Percentiles rank a stretch among this genome's conserved stretches.
Conservation (phyloP, 2,113 vertebrate genomes). For the Mastomys coucha region DNA sequence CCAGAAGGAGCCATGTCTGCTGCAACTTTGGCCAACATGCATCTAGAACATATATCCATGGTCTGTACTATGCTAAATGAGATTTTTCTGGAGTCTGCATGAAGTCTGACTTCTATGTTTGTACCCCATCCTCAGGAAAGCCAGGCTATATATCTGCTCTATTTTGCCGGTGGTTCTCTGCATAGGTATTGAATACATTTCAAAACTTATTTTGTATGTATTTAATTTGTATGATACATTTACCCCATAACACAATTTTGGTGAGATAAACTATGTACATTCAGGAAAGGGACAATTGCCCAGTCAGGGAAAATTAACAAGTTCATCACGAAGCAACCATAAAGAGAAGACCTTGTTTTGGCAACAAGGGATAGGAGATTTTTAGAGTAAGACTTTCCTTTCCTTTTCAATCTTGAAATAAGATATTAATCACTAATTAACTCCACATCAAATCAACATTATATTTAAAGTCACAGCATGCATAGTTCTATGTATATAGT, state of each 20-base stretch:
- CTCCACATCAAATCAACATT: conserved; percentile 37
- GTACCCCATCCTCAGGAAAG: not conserved
- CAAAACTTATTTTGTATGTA: not conserved
- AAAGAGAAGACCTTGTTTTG: not conserved
- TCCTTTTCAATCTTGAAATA: not conserved
- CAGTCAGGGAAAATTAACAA: not conserved
- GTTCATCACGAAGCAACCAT: not conserved
- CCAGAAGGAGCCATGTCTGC: not conserved
- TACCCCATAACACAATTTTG: not conserved
- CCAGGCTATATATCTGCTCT: not conserved
- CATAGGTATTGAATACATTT: not conserved
- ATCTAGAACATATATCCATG: not conserved
- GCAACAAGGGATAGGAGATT: not conserved
- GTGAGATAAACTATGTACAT: not conserved
- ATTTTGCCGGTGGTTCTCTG: not conserved
- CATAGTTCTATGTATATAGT: not conserved
- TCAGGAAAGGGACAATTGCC: not conserved
- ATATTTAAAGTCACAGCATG: not conserved
- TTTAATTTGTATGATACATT: not conserved
- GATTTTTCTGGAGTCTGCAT: not conserved
- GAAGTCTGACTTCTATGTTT: not conserved
- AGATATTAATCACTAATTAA: not conserved
- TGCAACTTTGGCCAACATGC: not conserved
- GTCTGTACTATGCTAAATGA: not conserved
- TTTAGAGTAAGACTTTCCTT: conserved; percentile 5